Evolutionary conservation across 1,140 invertebrate species (phyloP).

Genomic region (Conopomorpha cramerella): DNA sequence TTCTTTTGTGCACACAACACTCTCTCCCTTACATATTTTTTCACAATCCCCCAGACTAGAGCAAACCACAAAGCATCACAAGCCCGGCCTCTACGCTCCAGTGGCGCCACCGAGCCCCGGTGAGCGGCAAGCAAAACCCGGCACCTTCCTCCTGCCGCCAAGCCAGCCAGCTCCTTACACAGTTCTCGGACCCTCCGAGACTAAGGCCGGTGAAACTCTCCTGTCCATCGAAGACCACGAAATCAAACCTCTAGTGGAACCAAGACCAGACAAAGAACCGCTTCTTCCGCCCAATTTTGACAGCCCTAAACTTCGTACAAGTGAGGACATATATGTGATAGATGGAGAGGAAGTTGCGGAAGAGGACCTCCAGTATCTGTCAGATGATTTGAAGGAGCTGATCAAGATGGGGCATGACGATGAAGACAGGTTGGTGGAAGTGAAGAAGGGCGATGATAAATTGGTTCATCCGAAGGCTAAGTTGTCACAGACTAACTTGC

Average conservation of each 20-base stretch:
- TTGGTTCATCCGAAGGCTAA: slow-evolving; percentile 23
- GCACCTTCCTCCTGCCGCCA: slow-evolving; percentile 20
- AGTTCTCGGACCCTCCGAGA: slow-evolving; percentile 27
- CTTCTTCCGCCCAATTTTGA: slow-evolving; percentile 29
- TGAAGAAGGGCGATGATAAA: slow-evolving; percentile 1
- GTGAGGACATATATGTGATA: slow-evolving; percentile 19
- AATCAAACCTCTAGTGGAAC: slow-evolving; percentile 38
- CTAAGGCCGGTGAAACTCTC: slow-evolving; percentile 23
- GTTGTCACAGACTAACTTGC: slow-evolving; percentile 37
- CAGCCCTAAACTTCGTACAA: slow-evolving; percentile 18
- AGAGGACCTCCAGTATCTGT: slow-evolving; percentile 49
- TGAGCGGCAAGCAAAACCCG: slow-evolving; percentile 15
- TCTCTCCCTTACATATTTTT: too few relatives aligned
- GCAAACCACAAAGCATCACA: slow-evolving; percentile 53
- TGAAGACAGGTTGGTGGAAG: slow-evolving; percentile 12
- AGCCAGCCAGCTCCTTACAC: slow-evolving; percentile 28
- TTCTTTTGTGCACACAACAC: too few relatives aligned
- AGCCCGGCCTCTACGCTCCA: slow-evolving; percentile 59
- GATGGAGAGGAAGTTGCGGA: slow-evolving; percentile 25
- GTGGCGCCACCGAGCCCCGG: slow-evolving; percentile 36
- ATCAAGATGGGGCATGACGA: slow-evolving; percentile 38
- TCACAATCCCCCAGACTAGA: slow-evolving; percentile 32
- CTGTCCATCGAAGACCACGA: slow-evolving; percentile 33
- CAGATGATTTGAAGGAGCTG: slow-evolving; percentile 41
- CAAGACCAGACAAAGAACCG: slow-evolving; percentile 20